Evolutionary conservation across 2,797 vertebrate genomes (phyloP).

Genomic region (Spizella passerina): DNA sequence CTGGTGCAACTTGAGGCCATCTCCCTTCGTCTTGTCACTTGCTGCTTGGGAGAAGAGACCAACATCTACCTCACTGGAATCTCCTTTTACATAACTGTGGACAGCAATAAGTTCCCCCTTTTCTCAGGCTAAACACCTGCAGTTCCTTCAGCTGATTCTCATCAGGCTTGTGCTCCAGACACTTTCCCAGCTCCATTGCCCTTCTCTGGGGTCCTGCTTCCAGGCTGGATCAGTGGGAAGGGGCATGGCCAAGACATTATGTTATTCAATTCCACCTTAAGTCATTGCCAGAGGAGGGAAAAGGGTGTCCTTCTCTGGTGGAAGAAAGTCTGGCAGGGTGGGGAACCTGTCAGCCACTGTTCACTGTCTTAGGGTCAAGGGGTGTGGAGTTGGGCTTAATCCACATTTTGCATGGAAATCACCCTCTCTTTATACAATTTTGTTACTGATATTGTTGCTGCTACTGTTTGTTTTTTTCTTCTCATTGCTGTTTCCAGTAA

Average conservation of each 20-base stretch:
- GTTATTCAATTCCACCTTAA: no score
- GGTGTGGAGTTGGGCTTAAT: neutral
- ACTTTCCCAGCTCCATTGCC: neutral
- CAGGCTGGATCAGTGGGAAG: neutral
- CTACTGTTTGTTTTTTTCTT: neutral
- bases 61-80: neutral
- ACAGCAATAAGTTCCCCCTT: neutral
- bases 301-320: neutral
- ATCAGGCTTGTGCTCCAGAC: neutral
- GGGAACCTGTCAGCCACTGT: neutral
- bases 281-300: neutral
- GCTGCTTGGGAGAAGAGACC: neutral
- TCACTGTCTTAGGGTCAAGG: accelerated
- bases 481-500: neutral
- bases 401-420: neutral
- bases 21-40: neutral
- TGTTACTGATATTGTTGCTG: neutral
- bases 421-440: neutral
- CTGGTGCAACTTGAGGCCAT: neutral
- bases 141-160: neutral
- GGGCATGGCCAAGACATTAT: accelerated
- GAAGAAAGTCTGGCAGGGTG: neutral
- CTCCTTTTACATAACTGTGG: neutral
- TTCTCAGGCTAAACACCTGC: neutral
- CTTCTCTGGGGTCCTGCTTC: neutral